Conservation (phyloP, 2,797 vertebrate species). For the Dipus sagitta region DNA sequence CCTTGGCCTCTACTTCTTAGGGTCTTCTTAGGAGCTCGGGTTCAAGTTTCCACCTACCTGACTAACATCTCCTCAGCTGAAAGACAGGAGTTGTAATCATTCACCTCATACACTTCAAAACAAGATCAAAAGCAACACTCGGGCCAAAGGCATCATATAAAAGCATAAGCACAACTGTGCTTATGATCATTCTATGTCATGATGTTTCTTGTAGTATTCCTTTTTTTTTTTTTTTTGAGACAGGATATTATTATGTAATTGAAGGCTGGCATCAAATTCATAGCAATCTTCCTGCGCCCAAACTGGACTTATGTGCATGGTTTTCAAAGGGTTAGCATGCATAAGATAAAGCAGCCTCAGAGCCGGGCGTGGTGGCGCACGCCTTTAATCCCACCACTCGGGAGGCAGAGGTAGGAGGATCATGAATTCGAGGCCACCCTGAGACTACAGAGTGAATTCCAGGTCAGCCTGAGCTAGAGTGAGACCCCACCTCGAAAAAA, state of each 20-base stretch:
- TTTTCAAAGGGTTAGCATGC: neutral
- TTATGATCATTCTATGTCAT: neutral
- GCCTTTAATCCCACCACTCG: too few species aligned
- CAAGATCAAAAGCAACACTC: neutral
- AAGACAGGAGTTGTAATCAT: neutral
- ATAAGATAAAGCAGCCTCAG: too few species aligned
- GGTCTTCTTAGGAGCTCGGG: neutral
- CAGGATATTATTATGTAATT: neutral
- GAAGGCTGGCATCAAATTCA: neutral
- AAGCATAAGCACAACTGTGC: neutral
- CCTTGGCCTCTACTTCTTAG: too few species aligned
- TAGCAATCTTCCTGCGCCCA: neutral
- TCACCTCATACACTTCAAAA: neutral
- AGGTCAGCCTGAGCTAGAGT: too few species aligned
- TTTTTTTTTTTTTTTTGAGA: too few species aligned
- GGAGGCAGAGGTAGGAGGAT: too few species aligned
- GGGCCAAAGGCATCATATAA: neutral
- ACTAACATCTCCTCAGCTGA: neutral
- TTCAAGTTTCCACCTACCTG: neutral
- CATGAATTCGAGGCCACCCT: too few species aligned
- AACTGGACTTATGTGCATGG: neutral
- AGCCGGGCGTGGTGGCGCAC: too few species aligned
- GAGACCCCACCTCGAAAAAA: too few species aligned
- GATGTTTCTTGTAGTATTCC: neutral
- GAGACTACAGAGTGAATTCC: too few species aligned